These are phyloP conservation scores for Crepidodera aurea DNA, from an alignment of 2,888 invertebrate species.

Conservation along the genomic window DNA sequence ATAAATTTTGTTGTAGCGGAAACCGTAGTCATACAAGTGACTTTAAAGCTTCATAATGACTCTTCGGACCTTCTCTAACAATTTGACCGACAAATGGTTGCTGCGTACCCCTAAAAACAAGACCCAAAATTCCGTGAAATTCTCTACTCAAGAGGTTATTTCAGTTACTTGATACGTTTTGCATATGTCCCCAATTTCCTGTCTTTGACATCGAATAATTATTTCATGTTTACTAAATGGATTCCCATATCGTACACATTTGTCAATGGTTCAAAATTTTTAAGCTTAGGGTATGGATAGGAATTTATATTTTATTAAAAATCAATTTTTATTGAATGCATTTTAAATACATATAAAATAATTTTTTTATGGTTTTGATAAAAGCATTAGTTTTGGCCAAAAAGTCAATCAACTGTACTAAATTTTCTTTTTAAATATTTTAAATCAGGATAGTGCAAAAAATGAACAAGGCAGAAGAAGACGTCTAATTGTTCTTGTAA, in stretches of 20 bases:
- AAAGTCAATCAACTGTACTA: too few relatives aligned
- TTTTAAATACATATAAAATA: too few relatives aligned
- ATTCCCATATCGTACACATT: neutral
- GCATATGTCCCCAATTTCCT: constrained; percentile 36
- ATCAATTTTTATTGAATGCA: too few relatives aligned
- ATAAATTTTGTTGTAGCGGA: constrained; percentile 30
- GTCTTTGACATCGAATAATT: constrained; percentile 31
- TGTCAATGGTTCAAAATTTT: constrained; percentile 7
- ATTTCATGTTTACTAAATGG: constrained; percentile 11
- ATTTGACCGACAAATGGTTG: constrained; percentile 27
- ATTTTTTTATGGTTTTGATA: too few relatives aligned
- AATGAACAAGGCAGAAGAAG: too few relatives aligned
- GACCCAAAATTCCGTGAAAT: constrained; percentile 31
- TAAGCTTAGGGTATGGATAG: too few relatives aligned
- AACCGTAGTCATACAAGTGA: constrained; percentile 18
- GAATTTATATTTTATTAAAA: too few relatives aligned
- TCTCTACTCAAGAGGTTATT: constrained; percentile 22
- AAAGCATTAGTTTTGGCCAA: too few relatives aligned
- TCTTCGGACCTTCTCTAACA: constrained; percentile 20
- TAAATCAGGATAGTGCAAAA: too few relatives aligned
- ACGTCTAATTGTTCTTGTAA: neutral
- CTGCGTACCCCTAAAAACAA: constrained; percentile 22
- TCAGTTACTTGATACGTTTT: constrained; percentile 37
- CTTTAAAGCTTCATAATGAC: constrained; percentile 14
- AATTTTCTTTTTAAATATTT: too few relatives aligned